Conservation (phyloP, 2,113 vertebrate species). For the Thamnophis sirtalis region DNA sequence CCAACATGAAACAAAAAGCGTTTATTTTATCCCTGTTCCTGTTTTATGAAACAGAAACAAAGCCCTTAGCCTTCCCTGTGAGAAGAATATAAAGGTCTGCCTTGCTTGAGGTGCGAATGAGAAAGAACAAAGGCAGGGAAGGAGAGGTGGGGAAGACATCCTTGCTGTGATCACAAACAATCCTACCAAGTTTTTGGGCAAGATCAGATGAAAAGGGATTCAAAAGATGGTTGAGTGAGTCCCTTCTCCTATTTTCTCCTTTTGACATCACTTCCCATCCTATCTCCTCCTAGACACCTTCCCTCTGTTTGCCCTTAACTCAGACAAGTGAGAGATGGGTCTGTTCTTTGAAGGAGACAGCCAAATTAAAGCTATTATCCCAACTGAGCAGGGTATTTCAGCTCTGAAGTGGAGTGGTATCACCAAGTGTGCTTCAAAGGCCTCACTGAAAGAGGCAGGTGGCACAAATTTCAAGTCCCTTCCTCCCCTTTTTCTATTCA, state of each 20-base stretch:
- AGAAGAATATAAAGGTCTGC: background rate
- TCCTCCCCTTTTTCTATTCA: background rate
- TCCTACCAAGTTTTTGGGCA: background rate
- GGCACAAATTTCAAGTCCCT: background rate
- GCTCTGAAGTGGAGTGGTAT: background rate
- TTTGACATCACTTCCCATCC: background rate
- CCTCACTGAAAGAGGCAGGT: background rate
- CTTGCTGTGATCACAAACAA: background rate
- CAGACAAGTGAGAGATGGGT: background rate
- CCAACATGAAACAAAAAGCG: constrained; percentile 20
- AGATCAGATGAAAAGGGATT: background rate
- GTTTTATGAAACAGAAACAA: background rate
- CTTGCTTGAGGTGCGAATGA: background rate
- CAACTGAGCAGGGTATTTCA: background rate
- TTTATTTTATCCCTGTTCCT: background rate
- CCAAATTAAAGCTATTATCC: background rate
- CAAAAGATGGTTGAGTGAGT: background rate
- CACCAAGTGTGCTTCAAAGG: background rate
- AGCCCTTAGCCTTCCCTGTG: background rate
- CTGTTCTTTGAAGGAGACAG: background rate
- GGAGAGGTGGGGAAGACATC: background rate
- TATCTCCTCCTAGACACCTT: background rate
- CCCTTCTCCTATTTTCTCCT: background rate
- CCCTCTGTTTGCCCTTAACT: background rate
- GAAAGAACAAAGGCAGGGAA: background rate